Evolutionary conservation across 2,113 vertebrate species (phyloP), one percentile per base, ranked within the genome.

Genomic region (Girardinichthys multiradiatus): DNA sequence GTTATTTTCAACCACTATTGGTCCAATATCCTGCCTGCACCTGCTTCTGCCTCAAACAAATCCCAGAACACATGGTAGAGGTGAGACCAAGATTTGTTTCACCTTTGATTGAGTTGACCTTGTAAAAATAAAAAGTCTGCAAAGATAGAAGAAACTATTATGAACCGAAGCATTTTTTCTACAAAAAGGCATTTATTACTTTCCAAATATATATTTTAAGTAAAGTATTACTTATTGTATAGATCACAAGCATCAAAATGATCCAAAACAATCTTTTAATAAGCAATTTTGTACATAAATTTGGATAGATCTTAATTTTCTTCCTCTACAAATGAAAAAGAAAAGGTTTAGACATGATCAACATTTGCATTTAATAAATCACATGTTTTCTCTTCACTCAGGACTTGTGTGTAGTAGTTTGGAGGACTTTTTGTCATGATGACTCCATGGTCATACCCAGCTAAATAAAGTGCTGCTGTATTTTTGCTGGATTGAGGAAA

Each of bases 61-160:
- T 77, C 65, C 72, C 62, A 48, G 33, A 76, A 31, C 78, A 80
- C 45, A 82, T 73, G 72, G 74, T 67, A 81, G 59, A 76, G 54
- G 68, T 89, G 71, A 71, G 61, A 67, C 12, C 48, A 63, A 37
- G 42, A 64, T 63, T 39, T 58, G 65, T 70, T 37, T 69, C 57
- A 33, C 33, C 54, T 74, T 73, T 27, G 2, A 39, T 70, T 58
- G 14, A 57, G 17, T 48, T 69, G 35, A 57, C 65, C 37, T 45
- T 68, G 17, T 42, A 63, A 17, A 82, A 12, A 69, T 68, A 64
- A 71, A 60, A 65, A 37, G 74, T 67, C 35, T 72, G 37, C 39
- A 45, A 61, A 24, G 62, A 27, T 68, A 0, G 2, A 72, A 30
- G 45, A 24, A 39, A 48, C 61, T 26, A 58, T 15, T 70, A 57